phyloP scores from a whole-genome alignment of 2,113 vertebrate species.

The Strigops habroptila region DNA sequence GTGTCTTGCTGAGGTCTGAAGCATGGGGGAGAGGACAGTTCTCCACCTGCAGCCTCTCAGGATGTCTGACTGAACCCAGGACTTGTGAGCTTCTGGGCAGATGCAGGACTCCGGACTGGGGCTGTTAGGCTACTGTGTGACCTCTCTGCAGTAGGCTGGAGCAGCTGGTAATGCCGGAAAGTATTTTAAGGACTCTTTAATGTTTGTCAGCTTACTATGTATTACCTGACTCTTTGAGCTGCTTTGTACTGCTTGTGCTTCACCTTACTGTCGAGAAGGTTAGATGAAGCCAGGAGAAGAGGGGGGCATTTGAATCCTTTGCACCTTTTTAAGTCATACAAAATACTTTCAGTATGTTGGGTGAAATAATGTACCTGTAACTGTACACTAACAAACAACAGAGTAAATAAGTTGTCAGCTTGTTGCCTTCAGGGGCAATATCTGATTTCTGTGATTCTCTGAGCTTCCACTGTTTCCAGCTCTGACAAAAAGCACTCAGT shows the following conservation, averaged over 20 bases:
- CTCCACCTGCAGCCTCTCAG: neutral
- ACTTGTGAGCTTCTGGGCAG: neutral
- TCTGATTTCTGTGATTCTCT: neutral
- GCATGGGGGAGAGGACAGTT: neutral
- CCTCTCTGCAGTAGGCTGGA: neutral
- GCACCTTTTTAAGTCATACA: neutral
- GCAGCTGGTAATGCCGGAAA: neutral
- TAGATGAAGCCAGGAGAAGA: neutral
- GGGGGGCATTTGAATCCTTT: neutral
- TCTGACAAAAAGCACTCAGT: neutral
- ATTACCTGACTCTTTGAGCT: neutral
- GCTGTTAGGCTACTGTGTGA: neutral
- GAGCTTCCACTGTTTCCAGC: neutral
- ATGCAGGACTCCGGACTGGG: neutral
- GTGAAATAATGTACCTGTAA: neutral
- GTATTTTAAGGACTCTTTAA: neutral
- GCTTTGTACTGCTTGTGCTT: neutral
- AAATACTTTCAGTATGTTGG: neutral
- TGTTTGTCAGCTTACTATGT: neutral
- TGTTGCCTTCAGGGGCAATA: neutral
- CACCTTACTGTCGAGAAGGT: neutral
- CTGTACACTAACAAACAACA: neutral
- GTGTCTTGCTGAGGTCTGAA: neutral
- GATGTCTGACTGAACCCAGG: neutral
- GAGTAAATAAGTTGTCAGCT: neutral